Base-by-base conservation (phyloP, 2,113 vertebrate species). In the Aspiorhynchus laticeps region DNA sequence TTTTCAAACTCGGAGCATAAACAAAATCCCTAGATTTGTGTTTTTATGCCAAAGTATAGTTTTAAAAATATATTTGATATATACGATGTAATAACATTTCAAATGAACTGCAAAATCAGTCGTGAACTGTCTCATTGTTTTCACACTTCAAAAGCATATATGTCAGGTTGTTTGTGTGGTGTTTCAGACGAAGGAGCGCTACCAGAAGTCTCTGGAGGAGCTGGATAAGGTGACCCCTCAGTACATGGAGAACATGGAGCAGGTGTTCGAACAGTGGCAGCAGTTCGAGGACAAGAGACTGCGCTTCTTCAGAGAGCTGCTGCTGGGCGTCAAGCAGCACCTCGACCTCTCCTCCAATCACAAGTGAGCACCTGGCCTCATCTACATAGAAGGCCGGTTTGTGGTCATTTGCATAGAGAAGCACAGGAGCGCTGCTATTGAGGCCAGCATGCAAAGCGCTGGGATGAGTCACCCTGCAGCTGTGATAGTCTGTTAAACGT, bases 171-270 rank as follows among this genome's bases (percentile, higher is more conserved):
- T 56, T 7, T 56, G 19, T 17, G 33, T 59, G 53, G 9, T 5
- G n/a, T 65, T 5, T 1, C 80, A 99, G 98, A 96, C 96, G 84
- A 97, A 96, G 91, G 98, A 99, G 84, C 97, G 97, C 59, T 99
- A 99, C 19, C 96, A 97, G 88, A 99, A 99, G 90, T 93, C 96
- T 1, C 93, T 99, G 63, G 97, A 98, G 53, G 98, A 99, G 78
- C 93, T 99, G 7, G 95, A 97, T 91, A 96, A 96, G 92, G 76
- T 95, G 73, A 98, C 96, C 0, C 98, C 97, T 59, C 98, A 98
- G 88, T 99, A 99, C 73, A 98, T 99, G 96, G 98, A 99, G 92
- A 98, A 99, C 93, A 99, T 99, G 98, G 98, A 99, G 92, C 98
- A 98, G 90, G 97, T 98, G 38, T 99, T 99, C 19, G 97, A 99